Percentiles rank a stretch among this genome's conserved stretches.
These are phyloP conservation scores for Tragelaphus strepsiceros DNA, from an alignment of 2,113 vertebrate species.

Conservation along the genomic window DNA sequence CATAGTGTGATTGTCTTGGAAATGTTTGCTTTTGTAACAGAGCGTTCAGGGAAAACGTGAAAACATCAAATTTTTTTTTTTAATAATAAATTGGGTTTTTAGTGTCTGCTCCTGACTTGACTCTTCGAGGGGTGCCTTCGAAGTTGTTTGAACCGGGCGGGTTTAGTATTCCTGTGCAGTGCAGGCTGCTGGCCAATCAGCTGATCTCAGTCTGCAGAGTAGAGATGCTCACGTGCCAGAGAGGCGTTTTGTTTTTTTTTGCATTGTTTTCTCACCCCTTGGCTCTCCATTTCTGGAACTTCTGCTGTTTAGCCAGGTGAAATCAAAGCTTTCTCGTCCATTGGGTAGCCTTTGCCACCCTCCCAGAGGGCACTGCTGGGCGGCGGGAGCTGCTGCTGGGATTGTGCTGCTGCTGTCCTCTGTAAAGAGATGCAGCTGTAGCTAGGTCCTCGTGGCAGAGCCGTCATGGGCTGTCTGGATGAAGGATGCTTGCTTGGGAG, in stretches of 20 bases:
- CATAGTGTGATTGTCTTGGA: background rate
- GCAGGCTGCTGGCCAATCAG: conserved; percentile 61
- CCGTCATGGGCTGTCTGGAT: background rate
- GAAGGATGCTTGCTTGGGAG: conserved; percentile 1
- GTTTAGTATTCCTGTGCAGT: conserved; percentile 43
- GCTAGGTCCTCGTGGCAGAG: background rate
- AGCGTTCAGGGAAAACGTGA: background rate
- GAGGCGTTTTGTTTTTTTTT: background rate
- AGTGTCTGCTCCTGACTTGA: background rate
- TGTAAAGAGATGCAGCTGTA: background rate
- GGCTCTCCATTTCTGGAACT: conserved; percentile 56
- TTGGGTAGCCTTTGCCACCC: background rate
- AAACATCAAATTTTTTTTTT: background rate
- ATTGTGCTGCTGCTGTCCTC: background rate
- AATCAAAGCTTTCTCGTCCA: background rate
- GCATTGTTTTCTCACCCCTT: conserved; percentile 47
- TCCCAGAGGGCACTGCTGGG: background rate
- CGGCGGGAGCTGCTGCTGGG: background rate
- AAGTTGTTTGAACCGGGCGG: conserved; percentile 50
- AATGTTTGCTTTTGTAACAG: background rate
- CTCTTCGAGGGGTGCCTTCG: background rate
- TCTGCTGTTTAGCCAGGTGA: conserved; percentile 28
- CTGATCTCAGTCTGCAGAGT: conserved; percentile 46
- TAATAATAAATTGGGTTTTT: background rate
- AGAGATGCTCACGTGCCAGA: background rate